Base-by-base conservation (phyloP, 1,140 invertebrate species). In the Bombus picipes region DNA sequence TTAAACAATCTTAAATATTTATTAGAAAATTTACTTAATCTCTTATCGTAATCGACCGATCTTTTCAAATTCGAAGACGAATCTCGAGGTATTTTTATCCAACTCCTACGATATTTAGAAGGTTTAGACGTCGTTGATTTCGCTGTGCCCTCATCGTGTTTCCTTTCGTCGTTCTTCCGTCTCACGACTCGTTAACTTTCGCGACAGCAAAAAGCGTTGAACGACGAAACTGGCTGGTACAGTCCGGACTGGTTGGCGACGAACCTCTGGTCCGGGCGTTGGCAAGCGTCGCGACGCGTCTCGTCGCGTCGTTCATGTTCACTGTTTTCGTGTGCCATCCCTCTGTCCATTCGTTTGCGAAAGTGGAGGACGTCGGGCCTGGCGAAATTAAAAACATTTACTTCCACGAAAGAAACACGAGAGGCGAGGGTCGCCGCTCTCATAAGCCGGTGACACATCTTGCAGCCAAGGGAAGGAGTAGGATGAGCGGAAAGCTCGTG, bases 341-440 rank as follows among this genome's bases (percentile, higher is more conserved):
- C 32, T 59, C 13, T 37, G 25, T 43, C 15, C 32, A 79, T 83
- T 79, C 65, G 53, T 65, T 88, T 72, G 47, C 59, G 34, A 72
- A 65, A n/a, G 72, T 47, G 32, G 75, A 75, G 59, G 68, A 68
- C 39, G 74, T n/a, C 65, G 73, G 72, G 71, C 81, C 86, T 74
- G 68, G 78, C 86, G 89, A 92, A 92, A 92, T 92, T 92, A 92
- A 91, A 92, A 92, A 92, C 91, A 92, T 92, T 92, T 91, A 92
- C 91, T 92, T 90, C 71, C 76, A 59, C 76, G 87, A 89, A 88
- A 90, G 87, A 90, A 88, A 87, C 80, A 91, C 80, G 86, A 76
- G 62, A 82, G 41, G 84, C 65, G 89, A 71, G 85, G 86, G n/a
- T 8, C 5, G 5, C 37, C 83, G 81, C 77, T 88, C 91, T 92